Base-by-base conservation (phyloP, 2,797 vertebrate genomes). In the Oceanodroma leucorhoa region DNA sequence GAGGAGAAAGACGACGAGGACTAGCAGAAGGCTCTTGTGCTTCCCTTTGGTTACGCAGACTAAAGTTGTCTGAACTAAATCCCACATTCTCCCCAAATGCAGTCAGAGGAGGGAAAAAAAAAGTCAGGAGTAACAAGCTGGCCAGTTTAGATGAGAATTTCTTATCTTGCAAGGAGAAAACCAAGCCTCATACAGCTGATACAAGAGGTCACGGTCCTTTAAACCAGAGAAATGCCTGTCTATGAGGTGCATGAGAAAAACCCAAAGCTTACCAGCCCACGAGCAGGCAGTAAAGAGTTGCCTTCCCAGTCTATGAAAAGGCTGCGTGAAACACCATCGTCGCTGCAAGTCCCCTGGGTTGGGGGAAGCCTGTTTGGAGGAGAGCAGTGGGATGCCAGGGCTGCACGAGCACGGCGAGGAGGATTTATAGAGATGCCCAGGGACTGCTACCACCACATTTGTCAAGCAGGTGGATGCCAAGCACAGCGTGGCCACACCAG, bases 321-420 rank as follows among this genome's bases (percentile, higher is more conserved):
- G 5, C 14, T 21, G n/a, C 2, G 1, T 5, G 21, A 54, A 46
- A 27, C 11, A 12, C 20, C 45, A 17, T 1, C 11, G 1, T 6
- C 1, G 2, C 54, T 7, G 5, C 20, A 24, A 24, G 32, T 13
- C 15, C 20, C 6, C 5, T 1, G 21, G 20, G n/a, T 1, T 8
- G 6, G 8, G 14, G 51, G 30, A 65, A 54, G 10, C 20, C 32
- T 15, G 5, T 46, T 4, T 10, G 61, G 34, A 27, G 40, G 18
- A 4, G 10, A 30, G 50, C 69, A 11, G 41, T 6, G 38, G 46
- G 46, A 27, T 23, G 24, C 7, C 34, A 22, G 53, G 19, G 57
- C 51, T 32, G 26, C 26, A 11, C 0, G 2, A 65, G 50, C 62
- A 22, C 0, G 0, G 30, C 0, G 1, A 64, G 53, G 6, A 70